Evolutionary conservation across 2,113 vertebrate species (phyloP).

Genomic region (Egretta garzetta): DNA sequence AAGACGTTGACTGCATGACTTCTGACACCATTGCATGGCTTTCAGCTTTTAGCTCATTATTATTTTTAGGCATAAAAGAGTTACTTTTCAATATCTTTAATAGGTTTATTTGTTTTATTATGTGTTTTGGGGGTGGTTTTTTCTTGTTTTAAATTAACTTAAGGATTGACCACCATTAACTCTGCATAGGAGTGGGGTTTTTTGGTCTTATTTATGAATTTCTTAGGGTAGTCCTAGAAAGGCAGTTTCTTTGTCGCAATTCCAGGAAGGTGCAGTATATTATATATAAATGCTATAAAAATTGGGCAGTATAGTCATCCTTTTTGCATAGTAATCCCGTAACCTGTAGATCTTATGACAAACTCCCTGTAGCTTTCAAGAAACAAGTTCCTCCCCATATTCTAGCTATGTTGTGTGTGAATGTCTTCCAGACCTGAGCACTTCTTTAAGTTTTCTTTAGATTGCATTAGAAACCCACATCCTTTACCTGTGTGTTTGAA

Average conservation of each 20-base stretch:
- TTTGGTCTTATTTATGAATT: background rate
- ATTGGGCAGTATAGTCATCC: background rate
- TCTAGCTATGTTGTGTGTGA: background rate
- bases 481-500: background rate
- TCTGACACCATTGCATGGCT: background rate
- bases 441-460: background rate
- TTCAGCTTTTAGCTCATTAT: background rate
- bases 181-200: fast-evolving
- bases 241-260: background rate
- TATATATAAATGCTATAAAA: background rate
- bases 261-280: background rate
- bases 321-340: background rate
- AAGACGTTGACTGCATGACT: background rate
- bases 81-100: background rate
- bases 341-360: background rate
- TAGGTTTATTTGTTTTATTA: background rate
- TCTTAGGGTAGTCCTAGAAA: background rate
- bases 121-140: background rate
- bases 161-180: background rate
- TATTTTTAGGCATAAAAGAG: background rate
- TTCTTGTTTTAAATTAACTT: background rate
- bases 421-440: background rate
- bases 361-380: background rate
- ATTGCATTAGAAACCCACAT: background rate
- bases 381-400: background rate